These are phyloP conservation scores for Aptenodytes forsteri DNA, from an alignment of 2,113 vertebrate genomes.

Conservation along the genomic window DNA sequence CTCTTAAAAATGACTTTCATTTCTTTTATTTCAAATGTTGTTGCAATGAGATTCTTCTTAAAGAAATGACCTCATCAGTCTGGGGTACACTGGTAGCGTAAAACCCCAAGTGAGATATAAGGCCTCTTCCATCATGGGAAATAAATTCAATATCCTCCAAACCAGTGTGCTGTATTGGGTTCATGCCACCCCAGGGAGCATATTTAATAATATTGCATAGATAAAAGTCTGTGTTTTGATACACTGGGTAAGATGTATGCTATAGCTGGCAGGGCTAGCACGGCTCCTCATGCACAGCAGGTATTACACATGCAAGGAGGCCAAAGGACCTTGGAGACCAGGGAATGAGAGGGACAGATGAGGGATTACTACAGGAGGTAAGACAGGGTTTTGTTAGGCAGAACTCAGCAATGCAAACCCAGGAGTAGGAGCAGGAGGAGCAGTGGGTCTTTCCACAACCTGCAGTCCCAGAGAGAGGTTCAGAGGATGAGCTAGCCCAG, in stretches of 20 bases:
- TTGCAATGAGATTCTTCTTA: slow-evolving; percentile 7
- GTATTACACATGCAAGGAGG: not conserved
- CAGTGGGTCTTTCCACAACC: not conserved
- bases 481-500: not conserved
- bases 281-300: not conserved
- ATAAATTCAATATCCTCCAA: slow-evolving; percentile 20
- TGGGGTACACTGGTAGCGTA: not conserved
- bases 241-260: not conserved
- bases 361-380: not conserved
- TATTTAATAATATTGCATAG: not conserved
- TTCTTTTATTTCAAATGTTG: slow-evolving; percentile 32
- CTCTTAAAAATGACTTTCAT: slow-evolving; percentile 15
- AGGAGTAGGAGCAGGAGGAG: not conserved
- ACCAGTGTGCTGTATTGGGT: not conserved
- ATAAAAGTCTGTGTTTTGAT: not conserved
- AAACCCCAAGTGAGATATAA: not conserved
- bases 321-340: not conserved
- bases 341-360: not conserved
- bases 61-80: not conserved
- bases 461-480: not conserved
- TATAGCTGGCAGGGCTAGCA: not conserved
- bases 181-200: not conserved
- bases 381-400: not conserved
- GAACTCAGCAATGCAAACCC: not conserved
- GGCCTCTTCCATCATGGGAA: slow-evolving; percentile 1